phyloP scores from a whole-genome alignment of 2,888 invertebrate genomes.

The Ptychoptera contaminata region DNA sequence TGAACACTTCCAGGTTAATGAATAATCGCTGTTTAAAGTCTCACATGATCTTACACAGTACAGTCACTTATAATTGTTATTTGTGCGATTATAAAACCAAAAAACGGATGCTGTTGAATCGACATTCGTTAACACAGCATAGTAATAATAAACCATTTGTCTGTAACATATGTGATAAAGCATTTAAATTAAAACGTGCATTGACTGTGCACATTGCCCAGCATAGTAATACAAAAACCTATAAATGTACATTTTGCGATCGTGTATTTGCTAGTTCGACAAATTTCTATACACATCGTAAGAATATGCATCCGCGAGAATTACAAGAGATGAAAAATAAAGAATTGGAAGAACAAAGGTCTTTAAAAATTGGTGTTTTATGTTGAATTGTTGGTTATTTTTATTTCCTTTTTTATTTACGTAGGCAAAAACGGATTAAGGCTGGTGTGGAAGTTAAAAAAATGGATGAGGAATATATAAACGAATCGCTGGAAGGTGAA shows the following conservation, averaged over 20 bases:
- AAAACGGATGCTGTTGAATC: constrained; percentile 8
- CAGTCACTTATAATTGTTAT: constrained; percentile 5
- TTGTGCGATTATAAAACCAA: constrained; percentile 10
- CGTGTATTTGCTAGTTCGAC: constrained; percentile 9
- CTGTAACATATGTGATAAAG: constrained; percentile 7
- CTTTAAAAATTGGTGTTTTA: background rate
- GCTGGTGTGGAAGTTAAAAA: constrained; percentile 5
- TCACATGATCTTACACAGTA: constrained; percentile 9
- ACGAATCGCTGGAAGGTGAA: background rate
- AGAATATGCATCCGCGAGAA: constrained; percentile 9
- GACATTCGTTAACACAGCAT: constrained; percentile 9
- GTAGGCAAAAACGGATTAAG: constrained; percentile 1
- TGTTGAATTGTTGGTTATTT: background rate
- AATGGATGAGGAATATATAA: background rate
- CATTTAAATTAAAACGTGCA: constrained; percentile 10
- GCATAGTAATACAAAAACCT: constrained; percentile 4
- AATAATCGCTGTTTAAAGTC: constrained; percentile 11
- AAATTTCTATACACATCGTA: constrained; percentile 11
- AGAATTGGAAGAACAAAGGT: constrained; percentile 1
- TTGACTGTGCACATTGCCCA: constrained; percentile 9
- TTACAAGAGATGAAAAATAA: constrained; percentile 5
- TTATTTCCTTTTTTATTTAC: background rate
- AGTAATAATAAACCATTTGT: constrained; percentile 5
- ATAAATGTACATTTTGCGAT: constrained; percentile 10
- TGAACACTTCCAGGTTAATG: constrained; percentile 6